Percentiles rank a stretch among this genome's conserved stretches.
These are phyloP conservation scores for Siniperca scherzeri DNA, from an alignment of 2,797 vertebrate species.

Conservation along the genomic window DNA sequence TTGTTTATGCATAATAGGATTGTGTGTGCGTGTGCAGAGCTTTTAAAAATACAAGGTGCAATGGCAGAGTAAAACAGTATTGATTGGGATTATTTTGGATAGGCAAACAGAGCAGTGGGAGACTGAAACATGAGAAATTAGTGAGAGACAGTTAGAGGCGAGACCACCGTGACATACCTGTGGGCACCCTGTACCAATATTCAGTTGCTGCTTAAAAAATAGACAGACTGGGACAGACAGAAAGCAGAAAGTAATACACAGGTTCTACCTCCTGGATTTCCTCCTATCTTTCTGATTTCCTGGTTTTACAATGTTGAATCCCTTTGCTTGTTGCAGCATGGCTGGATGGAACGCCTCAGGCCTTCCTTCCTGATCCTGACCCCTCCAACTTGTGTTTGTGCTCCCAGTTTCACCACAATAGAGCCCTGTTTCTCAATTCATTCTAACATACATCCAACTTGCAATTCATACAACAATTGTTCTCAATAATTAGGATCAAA, in stretches of 20 bases:
- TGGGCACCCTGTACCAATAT: slow-evolving; percentile 15
- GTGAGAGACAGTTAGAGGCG: not conserved
- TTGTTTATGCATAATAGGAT: slow-evolving; percentile 53
- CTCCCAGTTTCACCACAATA: slow-evolving; percentile 5
- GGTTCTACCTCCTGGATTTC: slow-evolving; percentile 30
- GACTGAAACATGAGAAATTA: slow-evolving; percentile 25
- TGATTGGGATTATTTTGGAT: slow-evolving; percentile 55
- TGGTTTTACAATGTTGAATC: slow-evolving; percentile 47
- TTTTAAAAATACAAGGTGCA: slow-evolving; percentile 40
- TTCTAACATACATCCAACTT: slow-evolving; percentile 3
- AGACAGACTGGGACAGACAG: slow-evolving; percentile 1
- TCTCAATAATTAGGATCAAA: slow-evolving; percentile 16
- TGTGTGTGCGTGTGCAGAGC: slow-evolving; percentile 7
- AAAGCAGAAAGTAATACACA: slow-evolving; percentile 30
- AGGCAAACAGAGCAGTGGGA: slow-evolving; percentile 43
- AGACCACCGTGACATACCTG: slow-evolving; percentile 16
- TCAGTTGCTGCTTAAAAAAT: slow-evolving; percentile 9
- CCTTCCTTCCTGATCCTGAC: slow-evolving; percentile 40
- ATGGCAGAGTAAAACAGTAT: slow-evolving; percentile 39
- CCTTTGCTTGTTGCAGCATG: slow-evolving; percentile 30
- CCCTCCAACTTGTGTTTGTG: slow-evolving; percentile 22
- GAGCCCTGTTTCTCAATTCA: slow-evolving; percentile 20
- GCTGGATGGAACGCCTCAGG: slow-evolving; percentile 36
- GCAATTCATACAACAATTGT: not conserved
- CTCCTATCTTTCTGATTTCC: slow-evolving; percentile 35